Percentiles rank a stretch among this genome's conserved stretches.
Conservation (phyloP, 2,797 vertebrate species). For the Enteromius fasciolatus region DNA sequence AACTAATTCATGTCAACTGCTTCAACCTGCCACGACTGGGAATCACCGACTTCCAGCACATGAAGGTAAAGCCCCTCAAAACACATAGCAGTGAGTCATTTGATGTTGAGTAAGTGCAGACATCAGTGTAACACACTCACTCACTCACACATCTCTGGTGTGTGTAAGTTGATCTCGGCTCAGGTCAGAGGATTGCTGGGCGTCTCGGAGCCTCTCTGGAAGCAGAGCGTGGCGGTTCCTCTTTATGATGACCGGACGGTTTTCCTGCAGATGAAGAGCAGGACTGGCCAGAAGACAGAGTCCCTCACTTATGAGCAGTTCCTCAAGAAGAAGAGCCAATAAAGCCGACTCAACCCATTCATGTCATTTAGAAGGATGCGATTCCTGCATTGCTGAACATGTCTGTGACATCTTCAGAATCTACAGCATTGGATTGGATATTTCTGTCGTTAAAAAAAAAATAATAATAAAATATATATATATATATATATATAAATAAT, state of each 20-base stretch:
- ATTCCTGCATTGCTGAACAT: neutral
- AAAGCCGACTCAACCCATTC: neutral
- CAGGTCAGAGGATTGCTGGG: slow-evolving; percentile 80
- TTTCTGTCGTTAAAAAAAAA: too few species aligned
- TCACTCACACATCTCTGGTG: neutral
- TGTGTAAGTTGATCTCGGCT: slow-evolving; percentile 81
- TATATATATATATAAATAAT: too few species aligned
- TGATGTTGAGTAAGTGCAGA: neutral
- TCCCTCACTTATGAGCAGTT: slow-evolving; percentile 79
- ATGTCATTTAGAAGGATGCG: neutral
- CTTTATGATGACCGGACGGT: slow-evolving; percentile 78
- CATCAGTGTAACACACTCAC: neutral
- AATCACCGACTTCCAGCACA: slow-evolving; percentile 86
- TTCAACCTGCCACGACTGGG: slow-evolving; percentile 83
- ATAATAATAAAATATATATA: too few species aligned
- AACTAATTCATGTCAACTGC: slow-evolving; percentile 85
- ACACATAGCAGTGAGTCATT: neutral
- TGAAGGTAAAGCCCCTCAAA: slow-evolving; percentile 78
- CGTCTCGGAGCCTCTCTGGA: slow-evolving; percentile 81
- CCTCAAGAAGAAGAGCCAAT: slow-evolving; percentile 39
- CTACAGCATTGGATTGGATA: neutral
- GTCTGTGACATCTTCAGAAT: neutral
- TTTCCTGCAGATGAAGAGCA: slow-evolving; percentile 86
- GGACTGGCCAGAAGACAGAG: slow-evolving; percentile 76
- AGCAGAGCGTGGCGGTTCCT: slow-evolving; percentile 79